Conservation (phyloP, 2,797 vertebrate species). For the Phataginus tetradactyla region DNA sequence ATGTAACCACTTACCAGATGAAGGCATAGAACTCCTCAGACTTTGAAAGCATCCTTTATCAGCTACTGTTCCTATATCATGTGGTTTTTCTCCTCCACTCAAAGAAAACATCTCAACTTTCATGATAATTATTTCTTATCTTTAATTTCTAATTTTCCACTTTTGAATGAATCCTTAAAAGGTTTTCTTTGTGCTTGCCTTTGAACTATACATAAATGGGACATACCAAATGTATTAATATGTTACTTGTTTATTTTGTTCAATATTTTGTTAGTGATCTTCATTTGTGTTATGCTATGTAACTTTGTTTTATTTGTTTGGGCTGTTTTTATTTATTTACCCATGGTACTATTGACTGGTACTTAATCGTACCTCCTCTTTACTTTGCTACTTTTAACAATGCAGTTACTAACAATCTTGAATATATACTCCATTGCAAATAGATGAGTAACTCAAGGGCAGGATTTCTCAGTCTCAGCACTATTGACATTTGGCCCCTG, state of each 20-base stretch:
- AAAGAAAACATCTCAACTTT: neutral
- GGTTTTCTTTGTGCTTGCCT: neutral
- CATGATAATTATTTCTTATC: neutral
- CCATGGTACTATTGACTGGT: neutral
- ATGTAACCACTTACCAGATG: neutral
- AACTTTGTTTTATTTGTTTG: neutral
- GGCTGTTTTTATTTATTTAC: neutral
- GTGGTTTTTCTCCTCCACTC: neutral
- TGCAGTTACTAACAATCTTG: neutral
- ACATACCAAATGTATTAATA: neutral
- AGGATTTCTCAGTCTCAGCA: neutral
- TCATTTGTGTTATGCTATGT: neutral
- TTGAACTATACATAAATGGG: neutral
- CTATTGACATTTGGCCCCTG: neutral
- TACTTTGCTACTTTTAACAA: neutral
- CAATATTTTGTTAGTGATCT: neutral
- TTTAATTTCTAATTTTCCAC: neutral
- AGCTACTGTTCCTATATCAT: neutral
- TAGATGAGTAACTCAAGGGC: neutral
- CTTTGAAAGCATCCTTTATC: rapidly evolving
- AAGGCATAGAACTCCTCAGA: neutral
- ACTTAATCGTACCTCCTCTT: neutral
- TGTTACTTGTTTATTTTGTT: neutral
- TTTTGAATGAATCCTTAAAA: neutral
- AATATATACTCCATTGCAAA: neutral